These are phyloP conservation scores for Amblyornis subalaris DNA, from an alignment of 2,113 vertebrate species.

Conservation along the genomic window DNA sequence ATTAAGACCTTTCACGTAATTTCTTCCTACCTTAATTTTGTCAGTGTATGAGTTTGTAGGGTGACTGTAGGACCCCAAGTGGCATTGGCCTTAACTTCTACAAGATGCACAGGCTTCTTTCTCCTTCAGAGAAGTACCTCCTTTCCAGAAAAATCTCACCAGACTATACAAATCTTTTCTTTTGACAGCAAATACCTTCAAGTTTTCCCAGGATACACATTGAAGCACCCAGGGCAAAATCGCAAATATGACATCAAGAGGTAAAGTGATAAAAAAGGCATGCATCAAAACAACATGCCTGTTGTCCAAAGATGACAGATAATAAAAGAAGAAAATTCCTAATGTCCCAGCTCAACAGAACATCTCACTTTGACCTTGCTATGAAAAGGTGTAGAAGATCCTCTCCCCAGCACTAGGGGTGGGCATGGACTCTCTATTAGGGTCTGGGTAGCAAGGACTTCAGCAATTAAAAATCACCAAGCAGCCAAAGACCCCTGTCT, in stretches of 20 bases:
- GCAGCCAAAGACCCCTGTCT: accelerated
- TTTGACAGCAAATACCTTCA: background rate
- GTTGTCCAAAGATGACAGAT: background rate
- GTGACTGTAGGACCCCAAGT: background rate
- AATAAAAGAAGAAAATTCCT: background rate
- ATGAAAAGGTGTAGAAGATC: background rate
- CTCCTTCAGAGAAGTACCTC: background rate
- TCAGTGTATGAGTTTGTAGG: background rate
- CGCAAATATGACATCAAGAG: background rate
- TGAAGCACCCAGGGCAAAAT: background rate
- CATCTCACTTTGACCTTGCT: background rate
- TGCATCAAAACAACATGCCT: background rate
- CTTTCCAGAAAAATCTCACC: background rate
- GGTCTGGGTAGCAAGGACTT: background rate
- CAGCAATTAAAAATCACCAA: background rate
- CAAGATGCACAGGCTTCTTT: background rate
- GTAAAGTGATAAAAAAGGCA: background rate
- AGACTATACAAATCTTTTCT: background rate
- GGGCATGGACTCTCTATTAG: background rate
- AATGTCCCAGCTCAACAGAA: background rate
- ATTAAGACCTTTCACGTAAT: background rate
- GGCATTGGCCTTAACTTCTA: background rate
- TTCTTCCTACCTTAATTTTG: background rate
- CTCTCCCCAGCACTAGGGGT: background rate
- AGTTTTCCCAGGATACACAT: background rate